Evolutionary conservation across 2,797 vertebrate species (phyloP).

Genomic region (Anas flavirostris): DNA sequence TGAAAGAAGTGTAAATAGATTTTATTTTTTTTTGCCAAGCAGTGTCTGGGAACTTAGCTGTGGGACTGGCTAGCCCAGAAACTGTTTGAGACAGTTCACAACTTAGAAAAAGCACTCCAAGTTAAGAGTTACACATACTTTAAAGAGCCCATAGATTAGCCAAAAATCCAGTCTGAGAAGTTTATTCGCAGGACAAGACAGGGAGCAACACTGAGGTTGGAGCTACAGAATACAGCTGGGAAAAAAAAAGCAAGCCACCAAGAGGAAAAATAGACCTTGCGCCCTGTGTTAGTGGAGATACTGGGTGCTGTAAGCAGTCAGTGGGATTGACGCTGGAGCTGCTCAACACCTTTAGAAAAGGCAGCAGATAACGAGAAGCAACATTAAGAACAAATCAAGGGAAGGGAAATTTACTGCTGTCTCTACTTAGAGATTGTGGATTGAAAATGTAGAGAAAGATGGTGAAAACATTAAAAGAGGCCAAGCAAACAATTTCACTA

Average conservation of each 20-base stretch:
- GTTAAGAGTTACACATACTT: background rate
- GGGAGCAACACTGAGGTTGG: background rate
- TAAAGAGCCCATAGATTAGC: background rate
- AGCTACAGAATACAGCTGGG: background rate
- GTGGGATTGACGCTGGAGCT: background rate
- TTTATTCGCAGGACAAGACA: background rate
- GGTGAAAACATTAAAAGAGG: conserved; percentile 12
- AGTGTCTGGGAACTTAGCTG: background rate
- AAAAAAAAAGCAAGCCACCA: background rate
- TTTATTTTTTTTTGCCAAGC: background rate
- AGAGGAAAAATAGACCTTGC: background rate
- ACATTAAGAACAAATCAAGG: conserved; percentile 25
- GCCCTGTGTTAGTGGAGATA: background rate
- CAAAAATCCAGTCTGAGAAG: background rate
- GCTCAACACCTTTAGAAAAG: background rate
- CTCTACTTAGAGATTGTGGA: background rate
- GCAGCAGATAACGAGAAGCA: conserved; percentile 10
- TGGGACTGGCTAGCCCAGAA: background rate
- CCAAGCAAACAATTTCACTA: conserved; percentile 35
- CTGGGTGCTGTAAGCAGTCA: background rate
- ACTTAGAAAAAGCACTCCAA: background rate
- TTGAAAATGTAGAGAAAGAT: background rate
- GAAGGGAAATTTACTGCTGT: background rate
- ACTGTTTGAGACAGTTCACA: background rate
- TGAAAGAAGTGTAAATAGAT: background rate